A percentile compares a stretch with the other conserved stretches of the same genome.
Evolutionary conservation across 2,888 invertebrate species (phyloP).

Genomic region (Gandaritis pyraliata): DNA sequence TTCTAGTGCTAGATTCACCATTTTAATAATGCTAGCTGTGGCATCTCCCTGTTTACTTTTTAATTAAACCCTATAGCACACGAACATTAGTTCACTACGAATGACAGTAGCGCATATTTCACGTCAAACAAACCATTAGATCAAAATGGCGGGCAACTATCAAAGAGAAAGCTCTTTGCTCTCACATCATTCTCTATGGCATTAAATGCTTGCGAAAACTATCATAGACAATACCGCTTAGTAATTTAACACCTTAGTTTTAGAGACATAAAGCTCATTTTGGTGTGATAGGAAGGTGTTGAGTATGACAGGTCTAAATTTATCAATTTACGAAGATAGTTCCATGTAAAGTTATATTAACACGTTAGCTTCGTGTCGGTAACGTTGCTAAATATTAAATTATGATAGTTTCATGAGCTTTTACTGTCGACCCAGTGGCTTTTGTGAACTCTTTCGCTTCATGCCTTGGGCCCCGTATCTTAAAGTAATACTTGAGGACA

Average conservation of each 20-base stretch:
- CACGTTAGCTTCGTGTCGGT: constrained; percentile 69
- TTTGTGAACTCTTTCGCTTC: constrained; percentile 42
- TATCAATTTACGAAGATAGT: constrained; percentile 78
- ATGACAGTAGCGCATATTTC: constrained; percentile 78
- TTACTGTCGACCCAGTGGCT: constrained; percentile 48
- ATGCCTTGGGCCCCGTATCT: constrained; percentile 4
- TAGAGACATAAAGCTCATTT: constrained; percentile 41
- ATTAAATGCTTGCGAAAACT: constrained; percentile 63
- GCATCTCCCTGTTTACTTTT: constrained; percentile 53
- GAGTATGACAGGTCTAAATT: constrained; percentile 70
- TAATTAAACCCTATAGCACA: constrained; percentile 65
- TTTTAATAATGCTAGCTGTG: neutral
- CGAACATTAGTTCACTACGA: constrained; percentile 72
- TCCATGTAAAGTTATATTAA: constrained; percentile 73
- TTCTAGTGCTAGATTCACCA: too few relatives aligned
- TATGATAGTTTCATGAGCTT: constrained; percentile 59
- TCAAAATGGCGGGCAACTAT: constrained; percentile 82
- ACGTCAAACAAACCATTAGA: constrained; percentile 74
- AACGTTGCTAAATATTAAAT: constrained; percentile 72
- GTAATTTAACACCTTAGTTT: constrained; percentile 46
- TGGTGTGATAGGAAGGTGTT: constrained; percentile 47
- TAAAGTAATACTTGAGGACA: too few relatives aligned
- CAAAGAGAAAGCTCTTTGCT: constrained; percentile 80
- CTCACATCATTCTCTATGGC: constrained; percentile 81
- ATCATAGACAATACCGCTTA: constrained; percentile 48